These are phyloP conservation scores for Neofelis nebulosa DNA, from an alignment of 2,113 vertebrate genomes.

Conservation along the genomic window DNA sequence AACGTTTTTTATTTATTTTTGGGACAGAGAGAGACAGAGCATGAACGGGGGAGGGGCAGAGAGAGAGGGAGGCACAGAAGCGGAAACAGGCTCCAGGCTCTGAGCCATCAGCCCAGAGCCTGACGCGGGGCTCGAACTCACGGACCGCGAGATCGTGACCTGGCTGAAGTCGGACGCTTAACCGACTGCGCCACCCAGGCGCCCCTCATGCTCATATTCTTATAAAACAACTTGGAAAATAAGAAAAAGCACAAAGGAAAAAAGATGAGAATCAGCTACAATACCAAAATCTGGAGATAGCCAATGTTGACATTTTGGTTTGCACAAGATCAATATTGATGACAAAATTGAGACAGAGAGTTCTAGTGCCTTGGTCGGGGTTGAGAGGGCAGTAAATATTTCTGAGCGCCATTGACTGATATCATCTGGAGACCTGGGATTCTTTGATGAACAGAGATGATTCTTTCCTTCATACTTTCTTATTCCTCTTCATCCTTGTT, in stretches of 20 bases:
- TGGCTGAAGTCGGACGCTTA: too few relatives aligned
- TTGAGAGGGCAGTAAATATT: background rate
- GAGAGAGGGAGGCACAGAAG: too few relatives aligned
- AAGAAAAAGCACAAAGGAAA: slow-evolving; percentile 2
- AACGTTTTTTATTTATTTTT: too few relatives aligned
- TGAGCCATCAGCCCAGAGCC: too few relatives aligned
- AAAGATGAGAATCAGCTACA: background rate
- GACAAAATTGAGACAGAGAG: background rate
- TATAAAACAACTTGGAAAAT: slow-evolving; percentile 25
- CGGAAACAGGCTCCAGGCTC: too few relatives aligned
- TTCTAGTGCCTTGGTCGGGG: background rate
- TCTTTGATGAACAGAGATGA: background rate
- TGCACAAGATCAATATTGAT: background rate
- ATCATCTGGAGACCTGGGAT: background rate
- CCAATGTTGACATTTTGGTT: background rate
- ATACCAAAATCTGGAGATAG: background rate
- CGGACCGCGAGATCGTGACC: too few relatives aligned
- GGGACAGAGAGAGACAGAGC: too few relatives aligned
- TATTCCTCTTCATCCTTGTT: background rate
- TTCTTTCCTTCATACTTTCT: background rate
- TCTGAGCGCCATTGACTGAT: background rate
- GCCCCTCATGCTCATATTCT: background rate
- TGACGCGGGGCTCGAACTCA: too few relatives aligned
- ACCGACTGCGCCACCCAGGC: too few relatives aligned
- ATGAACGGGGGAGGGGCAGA: too few relatives aligned